These are phyloP conservation scores for Gryllus longicercus DNA, from an alignment of 2,888 invertebrate species.

Conservation along the genomic window DNA sequence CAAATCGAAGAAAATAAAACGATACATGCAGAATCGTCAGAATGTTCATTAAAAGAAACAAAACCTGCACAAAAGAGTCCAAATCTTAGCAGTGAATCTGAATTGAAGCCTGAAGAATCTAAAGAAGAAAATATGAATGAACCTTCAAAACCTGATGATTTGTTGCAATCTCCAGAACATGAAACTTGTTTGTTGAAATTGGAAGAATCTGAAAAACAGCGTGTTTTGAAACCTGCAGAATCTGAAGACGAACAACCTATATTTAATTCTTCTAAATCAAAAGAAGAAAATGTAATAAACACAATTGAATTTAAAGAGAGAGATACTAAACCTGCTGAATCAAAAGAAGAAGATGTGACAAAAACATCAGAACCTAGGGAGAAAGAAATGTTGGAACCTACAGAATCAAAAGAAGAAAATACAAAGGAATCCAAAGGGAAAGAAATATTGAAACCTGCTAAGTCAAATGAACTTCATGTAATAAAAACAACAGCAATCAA, in stretches of 20 bases:
- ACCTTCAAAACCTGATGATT: too few relatives aligned
- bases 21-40: too few relatives aligned
- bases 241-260: constrained; percentile 38
- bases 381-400: constrained; percentile 36
- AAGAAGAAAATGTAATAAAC: constrained; percentile 34
- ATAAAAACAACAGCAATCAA: neutral
- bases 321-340: constrained; percentile 41
- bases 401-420: constrained; percentile 36
- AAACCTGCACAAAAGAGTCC: too few relatives aligned
- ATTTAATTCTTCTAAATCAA: constrained; percentile 42
- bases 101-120: too few relatives aligned
- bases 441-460: constrained; percentile 29
- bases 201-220: constrained; percentile 38
- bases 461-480: neutral
- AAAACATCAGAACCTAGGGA: constrained; percentile 40
- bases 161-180: too few relatives aligned
- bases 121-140: too few relatives aligned
- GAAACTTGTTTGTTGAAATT: too few relatives aligned
- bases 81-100: too few relatives aligned
- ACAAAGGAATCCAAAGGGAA: constrained; percentile 38
- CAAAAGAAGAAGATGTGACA: constrained; percentile 42
- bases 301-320: constrained; percentile 28
- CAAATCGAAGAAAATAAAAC: constrained; percentile 38
- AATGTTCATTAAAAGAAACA: too few relatives aligned
- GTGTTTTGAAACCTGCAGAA: constrained; percentile 30